Conservation (phyloP, 2,797 vertebrate species). For the Diplodus puntazzo region DNA sequence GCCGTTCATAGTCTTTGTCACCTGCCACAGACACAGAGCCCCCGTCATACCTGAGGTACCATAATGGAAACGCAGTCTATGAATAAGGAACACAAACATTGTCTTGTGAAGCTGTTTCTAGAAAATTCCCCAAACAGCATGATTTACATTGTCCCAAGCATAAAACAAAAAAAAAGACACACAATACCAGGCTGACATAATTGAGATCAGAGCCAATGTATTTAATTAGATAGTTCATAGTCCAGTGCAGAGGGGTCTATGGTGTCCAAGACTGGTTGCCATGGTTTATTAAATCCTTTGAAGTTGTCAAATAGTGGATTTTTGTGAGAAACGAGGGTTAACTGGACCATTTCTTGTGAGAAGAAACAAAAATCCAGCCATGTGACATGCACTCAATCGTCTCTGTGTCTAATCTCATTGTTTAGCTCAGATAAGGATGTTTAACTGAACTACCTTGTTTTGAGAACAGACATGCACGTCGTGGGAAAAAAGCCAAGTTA, state of each 20-base stretch:
- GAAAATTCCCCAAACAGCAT: not conserved
- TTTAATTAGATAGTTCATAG: not conserved
- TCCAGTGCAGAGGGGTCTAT: not conserved
- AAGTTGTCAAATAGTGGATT: not conserved
- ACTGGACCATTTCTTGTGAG: not conserved
- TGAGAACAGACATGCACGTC: not conserved
- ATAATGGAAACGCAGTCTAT: fast-evolving
- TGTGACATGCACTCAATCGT: not conserved
- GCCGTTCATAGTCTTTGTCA: slow-evolving; percentile 97
- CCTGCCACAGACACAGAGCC: slow-evolving; percentile 93
- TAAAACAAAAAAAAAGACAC: too few species aligned
- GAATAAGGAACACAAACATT: too few species aligned
- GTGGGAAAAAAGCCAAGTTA: not conserved
- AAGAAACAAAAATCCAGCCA: not conserved
- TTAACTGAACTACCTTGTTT: not conserved
- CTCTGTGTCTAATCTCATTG: not conserved
- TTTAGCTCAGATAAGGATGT: not conserved
- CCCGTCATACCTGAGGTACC: slow-evolving; percentile 90
- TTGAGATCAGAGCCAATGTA: too few species aligned
- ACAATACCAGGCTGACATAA: too few species aligned
- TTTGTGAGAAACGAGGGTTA: not conserved
- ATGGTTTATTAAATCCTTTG: not conserved
- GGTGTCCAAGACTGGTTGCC: not conserved
- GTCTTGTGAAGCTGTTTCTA: not conserved
- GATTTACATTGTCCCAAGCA: not conserved